Evolutionary conservation across 2,888 invertebrate genomes (phyloP).

Genomic region (Ligdia adustata): DNA sequence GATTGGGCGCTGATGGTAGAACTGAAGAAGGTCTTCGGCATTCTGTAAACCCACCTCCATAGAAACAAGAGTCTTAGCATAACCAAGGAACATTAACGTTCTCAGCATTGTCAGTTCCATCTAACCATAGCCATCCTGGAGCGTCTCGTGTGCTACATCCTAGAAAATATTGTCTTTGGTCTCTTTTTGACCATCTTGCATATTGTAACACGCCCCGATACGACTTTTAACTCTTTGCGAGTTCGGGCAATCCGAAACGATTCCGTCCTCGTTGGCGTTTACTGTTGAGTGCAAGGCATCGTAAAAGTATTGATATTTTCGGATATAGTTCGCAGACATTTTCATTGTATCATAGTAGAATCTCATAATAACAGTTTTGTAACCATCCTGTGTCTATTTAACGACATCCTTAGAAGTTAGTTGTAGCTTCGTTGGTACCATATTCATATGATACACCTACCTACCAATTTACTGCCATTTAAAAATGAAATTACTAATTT

Average conservation of each 20-base stretch:
- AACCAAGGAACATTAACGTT: constrained; percentile 39
- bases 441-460: constrained; percentile 1
- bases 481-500: constrained; percentile 25
- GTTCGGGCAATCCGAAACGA: too few relatives aligned
- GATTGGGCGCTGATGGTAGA: constrained; percentile 99
- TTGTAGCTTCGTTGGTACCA: constrained; percentile 13
- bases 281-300: too few relatives aligned
- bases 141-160: too few relatives aligned
- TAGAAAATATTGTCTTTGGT: too few relatives aligned
- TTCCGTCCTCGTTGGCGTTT: too few relatives aligned
- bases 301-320: too few relatives aligned
- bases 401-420: constrained; percentile 18
- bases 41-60: constrained; percentile 86
- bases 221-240: too few relatives aligned
- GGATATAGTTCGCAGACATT: too few relatives aligned
- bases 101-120: constrained; percentile 68
- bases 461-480: constrained; percentile 16
- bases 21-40: constrained; percentile 98
- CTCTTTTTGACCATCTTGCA: too few relatives aligned
- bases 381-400: constrained; percentile 21
- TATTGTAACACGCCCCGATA: too few relatives aligned
- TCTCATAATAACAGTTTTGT: constrained; percentile 49
- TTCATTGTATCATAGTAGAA: constrained; percentile 59
- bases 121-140: constrained; percentile 53
- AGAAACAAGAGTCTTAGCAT: constrained; percentile 33